Evolutionary conservation across 2,888 invertebrate genomes (phyloP).

Genomic region (Chaitophorus viminalis): DNA sequence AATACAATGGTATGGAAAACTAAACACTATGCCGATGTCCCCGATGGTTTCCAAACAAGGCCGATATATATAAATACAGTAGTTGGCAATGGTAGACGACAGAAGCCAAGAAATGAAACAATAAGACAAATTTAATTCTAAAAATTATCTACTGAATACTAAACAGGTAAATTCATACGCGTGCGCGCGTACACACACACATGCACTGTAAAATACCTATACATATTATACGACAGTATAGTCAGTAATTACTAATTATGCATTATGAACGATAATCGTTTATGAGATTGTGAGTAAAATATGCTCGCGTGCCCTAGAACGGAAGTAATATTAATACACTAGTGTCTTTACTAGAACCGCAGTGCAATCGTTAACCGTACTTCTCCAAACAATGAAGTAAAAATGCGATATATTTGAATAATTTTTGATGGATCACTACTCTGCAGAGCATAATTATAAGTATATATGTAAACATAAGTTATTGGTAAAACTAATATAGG

Average conservation of each 20-base stretch:
- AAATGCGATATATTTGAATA: too few relatives aligned
- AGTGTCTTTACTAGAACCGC: too few relatives aligned
- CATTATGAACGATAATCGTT: not conserved
- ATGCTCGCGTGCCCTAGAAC: not conserved
- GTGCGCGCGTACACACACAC: too few relatives aligned
- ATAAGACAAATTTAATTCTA: not conserved
- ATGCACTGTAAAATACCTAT: too few relatives aligned
- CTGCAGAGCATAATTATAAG: too few relatives aligned
- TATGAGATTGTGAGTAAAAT: not conserved
- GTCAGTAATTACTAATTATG: too few relatives aligned
- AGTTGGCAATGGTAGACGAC: slow-evolving; percentile 4
- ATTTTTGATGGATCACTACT: too few relatives aligned
- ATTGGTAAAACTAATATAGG: too few relatives aligned
- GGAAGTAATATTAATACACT: not conserved
- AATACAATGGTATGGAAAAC: slow-evolving; percentile 22
- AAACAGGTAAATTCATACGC: not conserved
- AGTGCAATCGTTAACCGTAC: too few relatives aligned
- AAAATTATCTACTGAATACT: not conserved
- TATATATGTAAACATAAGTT: too few relatives aligned
- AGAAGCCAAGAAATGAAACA: not conserved
- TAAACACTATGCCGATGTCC: not conserved
- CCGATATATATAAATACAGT: not conserved
- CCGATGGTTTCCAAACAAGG: slow-evolving; percentile 20
- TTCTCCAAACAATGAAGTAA: not conserved
- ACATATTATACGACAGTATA: not conserved